These are phyloP conservation scores for Macrotrachela quadricornifera DNA, from an alignment of 1,140 invertebrate genomes.

Conservation along the genomic window DNA sequence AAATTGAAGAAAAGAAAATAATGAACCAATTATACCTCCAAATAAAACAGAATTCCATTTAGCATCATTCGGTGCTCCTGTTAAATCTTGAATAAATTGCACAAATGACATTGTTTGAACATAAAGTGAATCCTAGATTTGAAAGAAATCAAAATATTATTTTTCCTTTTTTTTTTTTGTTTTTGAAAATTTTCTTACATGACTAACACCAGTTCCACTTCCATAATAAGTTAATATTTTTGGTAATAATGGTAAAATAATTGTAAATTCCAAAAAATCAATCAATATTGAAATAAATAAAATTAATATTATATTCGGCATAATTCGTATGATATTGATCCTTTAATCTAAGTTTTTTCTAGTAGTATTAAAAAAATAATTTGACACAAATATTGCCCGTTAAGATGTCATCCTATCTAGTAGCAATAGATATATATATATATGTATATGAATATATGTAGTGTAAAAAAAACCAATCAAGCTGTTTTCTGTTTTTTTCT, in stretches of 20 bases:
- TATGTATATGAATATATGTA: no score
- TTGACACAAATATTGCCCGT: no score
- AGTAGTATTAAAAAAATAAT: no score
- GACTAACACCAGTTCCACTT: slow-evolving; percentile 13
- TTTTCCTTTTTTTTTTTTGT: neutral
- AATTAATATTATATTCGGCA: slow-evolving; percentile 22
- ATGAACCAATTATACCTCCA: slow-evolving; percentile 77
- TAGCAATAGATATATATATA: no score
- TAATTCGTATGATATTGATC: no score
- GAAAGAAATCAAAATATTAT: no score
- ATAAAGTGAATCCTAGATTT: no score
- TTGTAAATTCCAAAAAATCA: slow-evolving; percentile 77
- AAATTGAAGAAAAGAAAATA: slow-evolving; percentile 92
- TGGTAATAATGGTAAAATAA: slow-evolving; percentile 73
- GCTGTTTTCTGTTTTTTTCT: no score
- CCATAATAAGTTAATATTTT: slow-evolving; percentile 64
- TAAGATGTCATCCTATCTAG: no score
- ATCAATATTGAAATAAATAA: slow-evolving; percentile 64
- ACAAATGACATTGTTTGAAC: slow-evolving; percentile 28
- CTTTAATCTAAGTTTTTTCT: no score
- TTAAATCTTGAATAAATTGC: slow-evolving; percentile 44
- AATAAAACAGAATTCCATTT: slow-evolving; percentile 71
- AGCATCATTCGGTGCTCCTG: slow-evolving; percentile 53
- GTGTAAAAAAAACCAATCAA: no score
- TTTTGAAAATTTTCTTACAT: neutral